Base-by-base conservation (phyloP, 2,888 invertebrate species). In the Netelia inedita region DNA sequence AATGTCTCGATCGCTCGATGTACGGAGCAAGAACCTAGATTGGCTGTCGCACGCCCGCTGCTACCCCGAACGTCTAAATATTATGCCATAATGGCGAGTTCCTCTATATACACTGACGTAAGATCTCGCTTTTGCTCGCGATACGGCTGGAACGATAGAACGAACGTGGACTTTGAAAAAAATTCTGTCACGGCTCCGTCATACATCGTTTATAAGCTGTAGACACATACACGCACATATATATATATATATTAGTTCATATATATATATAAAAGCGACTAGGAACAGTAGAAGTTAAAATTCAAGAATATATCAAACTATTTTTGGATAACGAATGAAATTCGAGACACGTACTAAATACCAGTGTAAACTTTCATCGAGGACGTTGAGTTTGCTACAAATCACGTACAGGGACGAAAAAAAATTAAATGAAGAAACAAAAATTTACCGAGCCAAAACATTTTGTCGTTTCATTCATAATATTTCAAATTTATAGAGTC, bases 41-140 rank as follows among this genome's bases (percentile, higher is more conserved):
- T 85, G 63, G 72, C 76, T 86, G 66, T 73, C 28, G 66, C 72
- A 75, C 57, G 86, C 85, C 85, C 75, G 82, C 57, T 74, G 63
- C 59, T 71, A 43, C 66, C 76, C 71, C 73, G 79, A 10, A 72
- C 80, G 81, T 81, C 85, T 87, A 89, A 89, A 89, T 89, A 89
- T 89, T 89, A 87, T 87, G 79, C 61, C 79, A 76, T 55, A 81
- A 80, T 73, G 82, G 79, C 68, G 75, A 75, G 76, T 43, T 79
- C 66, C 74, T 81, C 76, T 82, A 65, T 88, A 85, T 81, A 85
- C 87, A 87, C 72, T 87, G 87, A 87, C 87, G 87, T 82, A 87
- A 86, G 72, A 80, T 82, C 59, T 59, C 66, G 14, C 35, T 79
- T 83, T 85, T 78, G 19, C 71, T 71, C 59, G 23, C 66, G 50